Base-by-base conservation (phyloP, 2,888 invertebrate species). In the Merodon equestris region DNA sequence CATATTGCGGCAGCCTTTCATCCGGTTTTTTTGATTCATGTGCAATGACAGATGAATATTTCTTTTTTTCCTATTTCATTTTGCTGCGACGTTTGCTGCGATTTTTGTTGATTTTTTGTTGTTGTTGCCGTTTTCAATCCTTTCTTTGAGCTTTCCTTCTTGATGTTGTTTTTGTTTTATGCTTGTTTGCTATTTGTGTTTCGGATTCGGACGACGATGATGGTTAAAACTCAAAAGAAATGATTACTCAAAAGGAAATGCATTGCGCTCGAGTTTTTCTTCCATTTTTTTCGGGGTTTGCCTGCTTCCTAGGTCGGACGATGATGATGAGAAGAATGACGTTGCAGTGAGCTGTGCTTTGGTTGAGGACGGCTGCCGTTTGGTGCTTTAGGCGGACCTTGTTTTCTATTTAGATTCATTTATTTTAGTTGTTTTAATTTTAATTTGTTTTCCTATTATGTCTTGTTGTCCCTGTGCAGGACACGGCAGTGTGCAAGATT, bases 201-300 rank as follows among this genome's bases (percentile, higher is more conserved):
- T 67, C 58, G 73, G 53, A 73, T 73, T 58, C 64, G 74, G 56
- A 60, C 60, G 64, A 64, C 68, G 64, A 34, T n/a, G 42, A 42
- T 13, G 42, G 13, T 27, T 13, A 42, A 36, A 64, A 64, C 74
- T 79, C 74, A 74, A 79, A 79, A 74, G 74, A 74, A 79, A 79
- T 79, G 63, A 79, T 79, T 79, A 79, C 74, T 79, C 79, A 79
- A 79, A 79, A 74, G 68, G 60, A 79, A 74, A 68, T 74, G 51
- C 74, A 58, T 74, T 74, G 79, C 74, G 50, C 54, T 60, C 27
- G 27, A 7, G 13, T 74, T 58, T 74, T 51, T 60, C 60, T 70
- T 74, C 64, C 27, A 27, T 4, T 27, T 27, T 27, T 27, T 27
- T 27, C 27, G 27, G n/a, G n/a, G 27, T 27, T 27, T 27, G 27